A percentile compares a stretch with the other conserved stretches of the same genome.
Evolutionary conservation across 2,888 invertebrate genomes (phyloP).

Genomic region (Oasisia sp.): DNA sequence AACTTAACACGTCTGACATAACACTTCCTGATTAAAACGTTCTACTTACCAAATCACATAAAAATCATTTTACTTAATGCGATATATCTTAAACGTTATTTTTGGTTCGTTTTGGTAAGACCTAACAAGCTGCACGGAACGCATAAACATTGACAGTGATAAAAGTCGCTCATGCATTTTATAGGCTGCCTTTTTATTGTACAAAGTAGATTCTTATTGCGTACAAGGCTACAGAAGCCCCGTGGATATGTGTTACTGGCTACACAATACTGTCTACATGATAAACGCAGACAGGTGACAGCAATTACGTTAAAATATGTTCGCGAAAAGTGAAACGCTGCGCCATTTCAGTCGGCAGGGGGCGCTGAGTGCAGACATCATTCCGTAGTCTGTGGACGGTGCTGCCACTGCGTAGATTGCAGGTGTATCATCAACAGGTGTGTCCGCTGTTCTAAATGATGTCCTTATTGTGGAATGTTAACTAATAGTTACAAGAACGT

Average conservation of each 20-base stretch:
- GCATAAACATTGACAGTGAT: background rate
- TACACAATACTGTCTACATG: background rate
- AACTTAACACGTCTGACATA: background rate
- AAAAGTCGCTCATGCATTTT: conserved; percentile 1
- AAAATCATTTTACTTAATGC: background rate
- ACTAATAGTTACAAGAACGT: no score
- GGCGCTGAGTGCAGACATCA: background rate
- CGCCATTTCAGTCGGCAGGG: background rate
- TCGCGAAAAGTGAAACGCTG: background rate
- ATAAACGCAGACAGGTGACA: background rate
- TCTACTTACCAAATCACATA: background rate
- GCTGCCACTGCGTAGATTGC: background rate
- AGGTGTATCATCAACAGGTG: background rate
- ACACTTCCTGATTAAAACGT: background rate
- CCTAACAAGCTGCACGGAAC: background rate
- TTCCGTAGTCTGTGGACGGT: background rate
- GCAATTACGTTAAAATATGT: background rate
- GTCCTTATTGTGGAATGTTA: no score
- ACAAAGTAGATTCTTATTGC: background rate
- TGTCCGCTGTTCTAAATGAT: background rate
- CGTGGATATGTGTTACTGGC: background rate
- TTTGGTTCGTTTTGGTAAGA: no score
- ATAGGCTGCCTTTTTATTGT: background rate
- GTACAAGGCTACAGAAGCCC: background rate
- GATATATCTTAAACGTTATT: background rate